These are phyloP conservation scores for Siniperca obscura DNA, from an alignment of 2,797 vertebrate genomes.

Conservation along the genomic window DNA sequence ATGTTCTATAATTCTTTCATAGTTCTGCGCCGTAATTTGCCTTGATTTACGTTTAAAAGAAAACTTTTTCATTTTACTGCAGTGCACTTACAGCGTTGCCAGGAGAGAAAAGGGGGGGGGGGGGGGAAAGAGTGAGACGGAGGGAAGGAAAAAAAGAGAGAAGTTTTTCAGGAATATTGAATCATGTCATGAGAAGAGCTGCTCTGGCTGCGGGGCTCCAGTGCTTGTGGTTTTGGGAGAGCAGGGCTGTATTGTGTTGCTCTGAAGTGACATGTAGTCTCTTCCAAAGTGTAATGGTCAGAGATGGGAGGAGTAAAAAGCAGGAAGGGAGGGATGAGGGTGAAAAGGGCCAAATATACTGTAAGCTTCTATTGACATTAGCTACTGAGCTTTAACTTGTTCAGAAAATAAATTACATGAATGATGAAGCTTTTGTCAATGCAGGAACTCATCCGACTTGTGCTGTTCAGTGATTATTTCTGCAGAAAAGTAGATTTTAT, in stretches of 20 bases:
- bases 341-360: conserved; percentile 31
- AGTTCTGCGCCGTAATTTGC: conserved; percentile 80
- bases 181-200: conserved; percentile 66
- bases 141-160: not conserved
- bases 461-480: too few relatives aligned
- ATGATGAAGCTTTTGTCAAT: not conserved
- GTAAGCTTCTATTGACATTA: not conserved
- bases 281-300: conserved; percentile 35
- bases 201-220: conserved; percentile 45
- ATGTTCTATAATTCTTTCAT: conserved; percentile 88
- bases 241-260: conserved; percentile 61
- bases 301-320: not conserved
- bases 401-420: not conserved
- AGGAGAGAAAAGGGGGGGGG: conserved; percentile 3
- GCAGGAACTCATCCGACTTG: not conserved
- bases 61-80: conserved; percentile 77
- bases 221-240: conserved; percentile 63
- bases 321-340: not conserved
- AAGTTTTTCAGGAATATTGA: conserved; percentile 69
- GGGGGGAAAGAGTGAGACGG: not conserved
- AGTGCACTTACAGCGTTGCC: conserved; percentile 67
- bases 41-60: conserved; percentile 81
- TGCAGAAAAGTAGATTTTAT: too few relatives aligned
- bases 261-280: conserved; percentile 49
- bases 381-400: not conserved